A percentile compares a stretch with the other conserved stretches of the same genome.
Evolutionary conservation across 2,113 vertebrate genomes (phyloP).

Genomic region (Elachura formosa): DNA sequence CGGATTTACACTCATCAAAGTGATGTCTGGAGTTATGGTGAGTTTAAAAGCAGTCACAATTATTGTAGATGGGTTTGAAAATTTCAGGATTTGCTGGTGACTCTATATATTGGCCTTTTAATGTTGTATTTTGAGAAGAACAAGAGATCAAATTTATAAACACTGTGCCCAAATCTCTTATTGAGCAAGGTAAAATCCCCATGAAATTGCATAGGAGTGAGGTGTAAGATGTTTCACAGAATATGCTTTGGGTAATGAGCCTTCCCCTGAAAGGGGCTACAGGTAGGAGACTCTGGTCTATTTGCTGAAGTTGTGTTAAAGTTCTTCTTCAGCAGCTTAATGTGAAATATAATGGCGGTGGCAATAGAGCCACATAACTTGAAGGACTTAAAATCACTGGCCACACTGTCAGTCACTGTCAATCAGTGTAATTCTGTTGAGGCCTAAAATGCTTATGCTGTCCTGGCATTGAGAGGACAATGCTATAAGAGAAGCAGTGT

Average conservation of each 20-base stretch:
- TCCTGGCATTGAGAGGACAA: neutral
- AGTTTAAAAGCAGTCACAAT: slow-evolving; percentile 27
- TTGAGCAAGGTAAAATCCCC: neutral
- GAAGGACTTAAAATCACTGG: neutral
- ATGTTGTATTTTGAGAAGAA: neutral
- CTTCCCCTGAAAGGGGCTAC: neutral
- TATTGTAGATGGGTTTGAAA: neutral
- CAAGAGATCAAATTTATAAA: neutral
- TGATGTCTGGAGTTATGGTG: slow-evolving; percentile 97
- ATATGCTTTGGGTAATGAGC: neutral
- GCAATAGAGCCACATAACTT: neutral
- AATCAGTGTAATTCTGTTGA: neutral
- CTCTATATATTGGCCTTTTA: neutral
- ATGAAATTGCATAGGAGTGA: neutral
- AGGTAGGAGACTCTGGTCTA: neutral
- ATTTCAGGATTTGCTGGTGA: neutral
- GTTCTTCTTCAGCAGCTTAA: neutral
- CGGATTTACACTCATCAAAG: slow-evolving; percentile 95
- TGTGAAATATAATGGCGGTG: rapidly evolving
- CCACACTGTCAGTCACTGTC: rapidly evolving
- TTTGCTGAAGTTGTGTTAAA: neutral
- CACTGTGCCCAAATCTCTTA: neutral
- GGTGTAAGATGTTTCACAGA: neutral
- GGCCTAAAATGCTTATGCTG: neutral
- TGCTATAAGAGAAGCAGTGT: neutral